Conservation (phyloP, 2,888 invertebrate species). For the Drosophila planitibia region DNA sequence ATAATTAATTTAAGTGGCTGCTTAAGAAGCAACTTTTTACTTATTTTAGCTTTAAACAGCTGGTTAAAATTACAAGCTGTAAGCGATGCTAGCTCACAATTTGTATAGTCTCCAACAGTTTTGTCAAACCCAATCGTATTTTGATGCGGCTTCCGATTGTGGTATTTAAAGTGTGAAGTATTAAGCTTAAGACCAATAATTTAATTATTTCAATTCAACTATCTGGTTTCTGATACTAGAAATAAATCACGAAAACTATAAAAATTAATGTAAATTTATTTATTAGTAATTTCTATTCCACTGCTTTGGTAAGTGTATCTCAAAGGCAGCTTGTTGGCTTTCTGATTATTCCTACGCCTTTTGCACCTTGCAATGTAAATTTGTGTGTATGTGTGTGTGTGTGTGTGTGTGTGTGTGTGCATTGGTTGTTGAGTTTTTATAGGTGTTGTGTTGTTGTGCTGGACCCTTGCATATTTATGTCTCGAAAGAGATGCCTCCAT, state of each 20-base stretch:
- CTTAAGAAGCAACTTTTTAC: too few species aligned
- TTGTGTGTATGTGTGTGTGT: slow-evolving; percentile 50
- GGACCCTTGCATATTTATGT: slow-evolving; percentile 74
- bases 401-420: slow-evolving; percentile 11
- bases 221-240: background rate
- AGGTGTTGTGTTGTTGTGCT: slow-evolving; percentile 15
- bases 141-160: too few species aligned
- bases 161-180: too few species aligned
- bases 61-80: too few species aligned
- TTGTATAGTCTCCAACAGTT: too few species aligned
- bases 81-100: too few species aligned
- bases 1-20: too few species aligned
- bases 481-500: slow-evolving; percentile 59
- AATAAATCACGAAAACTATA: rapidly evolving
- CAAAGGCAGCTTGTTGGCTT: background rate
- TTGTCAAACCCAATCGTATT: too few species aligned
- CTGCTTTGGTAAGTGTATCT: slow-evolving; percentile 42
- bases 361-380: slow-evolving; percentile 83
- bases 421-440: slow-evolving; percentile 33
- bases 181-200: background rate
- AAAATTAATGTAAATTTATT: background rate
- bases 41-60: too few species aligned
- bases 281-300: background rate
- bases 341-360: background rate
- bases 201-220: rapidly evolving